phyloP scores from a whole-genome alignment of 2,113 vertebrate genomes.

The Blennius ocellaris region DNA sequence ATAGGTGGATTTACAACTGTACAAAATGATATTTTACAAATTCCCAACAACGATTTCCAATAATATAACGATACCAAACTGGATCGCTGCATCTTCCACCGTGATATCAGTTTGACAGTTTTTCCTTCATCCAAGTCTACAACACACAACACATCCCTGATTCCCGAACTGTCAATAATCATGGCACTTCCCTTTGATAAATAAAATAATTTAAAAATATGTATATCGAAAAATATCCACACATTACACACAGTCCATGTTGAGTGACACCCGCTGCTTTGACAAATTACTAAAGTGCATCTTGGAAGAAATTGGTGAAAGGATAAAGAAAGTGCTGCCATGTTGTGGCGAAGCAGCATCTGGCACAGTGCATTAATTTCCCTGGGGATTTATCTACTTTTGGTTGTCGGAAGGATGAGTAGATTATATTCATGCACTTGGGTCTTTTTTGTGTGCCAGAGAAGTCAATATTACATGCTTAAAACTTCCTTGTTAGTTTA shows the following conservation, averaged over 20 bases:
- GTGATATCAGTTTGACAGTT: neutral
- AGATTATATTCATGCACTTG: constrained; percentile 50
- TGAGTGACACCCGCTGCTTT: constrained; percentile 33
- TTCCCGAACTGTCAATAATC: constrained; percentile 17
- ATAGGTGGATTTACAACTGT: constrained; percentile 80
- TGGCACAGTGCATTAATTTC: neutral
- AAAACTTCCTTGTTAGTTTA: constrained; percentile 15
- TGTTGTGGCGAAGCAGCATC: constrained; percentile 23
- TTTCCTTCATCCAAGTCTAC: neutral
- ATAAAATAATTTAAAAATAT: constrained; percentile 57
- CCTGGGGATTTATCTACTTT: neutral
- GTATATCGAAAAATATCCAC: constrained; percentile 32
- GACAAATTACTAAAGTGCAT: constrained; percentile 70
- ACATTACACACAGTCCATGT: constrained; percentile 25
- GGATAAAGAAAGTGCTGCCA: constrained; percentile 11
- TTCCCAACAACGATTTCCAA: neutral
- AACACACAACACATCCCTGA: constrained; percentile 4
- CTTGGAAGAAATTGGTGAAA: constrained; percentile 20
- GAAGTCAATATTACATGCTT: constrained; percentile 37
- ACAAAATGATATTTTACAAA: constrained; percentile 80
- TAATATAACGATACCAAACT: neutral
- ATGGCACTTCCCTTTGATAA: constrained; percentile 61
- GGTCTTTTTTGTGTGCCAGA: constrained; percentile 29
- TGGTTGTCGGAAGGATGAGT: constrained; percentile 10
- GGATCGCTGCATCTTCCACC: neutral